These are phyloP conservation scores for Crocuta crocuta DNA, from an alignment of 2,113 vertebrate genomes.

Conservation along the genomic window DNA sequence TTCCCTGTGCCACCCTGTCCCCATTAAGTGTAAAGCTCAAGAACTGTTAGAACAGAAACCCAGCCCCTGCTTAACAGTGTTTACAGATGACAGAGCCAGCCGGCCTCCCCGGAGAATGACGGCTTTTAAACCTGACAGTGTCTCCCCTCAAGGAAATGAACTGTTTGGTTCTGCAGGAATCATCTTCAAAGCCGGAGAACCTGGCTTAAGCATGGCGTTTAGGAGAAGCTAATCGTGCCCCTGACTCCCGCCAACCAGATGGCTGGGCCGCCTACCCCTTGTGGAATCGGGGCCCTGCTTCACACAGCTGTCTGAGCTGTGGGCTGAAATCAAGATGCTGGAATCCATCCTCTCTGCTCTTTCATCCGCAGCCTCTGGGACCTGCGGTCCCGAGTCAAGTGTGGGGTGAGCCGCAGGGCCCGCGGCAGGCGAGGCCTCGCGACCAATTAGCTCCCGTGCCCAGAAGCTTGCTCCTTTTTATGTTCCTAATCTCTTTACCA, in stretches of 20 bases:
- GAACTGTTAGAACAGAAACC: conserved; percentile 12
- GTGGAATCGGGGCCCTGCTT: not conserved
- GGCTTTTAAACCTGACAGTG: conserved; percentile 25
- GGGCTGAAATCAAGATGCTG: conserved; percentile 71
- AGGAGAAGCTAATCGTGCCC: not conserved
- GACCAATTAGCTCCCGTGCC: conserved; percentile 49
- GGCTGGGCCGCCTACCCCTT: conserved; percentile 48
- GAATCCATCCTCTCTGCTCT: conserved; percentile 65
- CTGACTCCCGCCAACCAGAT: conserved; percentile 45
- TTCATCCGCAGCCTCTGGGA: conserved; percentile 78
- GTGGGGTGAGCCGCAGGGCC: conserved; percentile 62
- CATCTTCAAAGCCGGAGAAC: conserved; percentile 73
- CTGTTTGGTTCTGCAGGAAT: conserved; percentile 5
- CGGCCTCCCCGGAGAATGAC: not conserved
- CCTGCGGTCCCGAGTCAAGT: conserved; percentile 35
- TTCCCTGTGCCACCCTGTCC: not conserved
- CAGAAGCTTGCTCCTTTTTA: not conserved
- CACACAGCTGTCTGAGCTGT: conserved; percentile 69
- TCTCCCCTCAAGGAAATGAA: conserved; percentile 20
- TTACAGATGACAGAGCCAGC: conserved; percentile 36
- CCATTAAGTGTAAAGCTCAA: not conserved
- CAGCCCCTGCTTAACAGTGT: not conserved
- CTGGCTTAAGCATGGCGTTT: not conserved
- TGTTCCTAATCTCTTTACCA: conserved; percentile 34
- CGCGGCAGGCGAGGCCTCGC: not conserved